Evolutionary conservation across 2,888 invertebrate species (phyloP).

Genomic region (Molanna angustata): DNA sequence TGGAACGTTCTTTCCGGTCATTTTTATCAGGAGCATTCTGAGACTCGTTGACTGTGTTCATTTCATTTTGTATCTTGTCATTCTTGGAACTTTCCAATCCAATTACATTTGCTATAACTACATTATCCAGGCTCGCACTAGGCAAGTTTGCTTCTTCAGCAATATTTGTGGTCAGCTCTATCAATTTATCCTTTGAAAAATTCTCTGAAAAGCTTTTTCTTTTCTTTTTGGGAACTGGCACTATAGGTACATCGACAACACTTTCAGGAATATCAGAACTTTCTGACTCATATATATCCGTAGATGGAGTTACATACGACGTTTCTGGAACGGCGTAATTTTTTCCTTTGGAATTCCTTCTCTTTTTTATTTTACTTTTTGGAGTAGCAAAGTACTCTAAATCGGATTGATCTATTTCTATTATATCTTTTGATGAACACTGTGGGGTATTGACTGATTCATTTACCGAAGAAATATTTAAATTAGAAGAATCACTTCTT

Average conservation of each 20-base stretch:
- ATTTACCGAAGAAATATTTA: background rate
- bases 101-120: slow-evolving; percentile 33
- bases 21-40: background rate
- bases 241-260: slow-evolving; percentile 36
- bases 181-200: background rate
- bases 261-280: slow-evolving; percentile 49
- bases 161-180: slow-evolving; percentile 8
- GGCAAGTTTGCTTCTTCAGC: background rate
- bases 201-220: slow-evolving; percentile 13
- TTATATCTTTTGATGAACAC: too few species aligned
- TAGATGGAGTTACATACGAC: slow-evolving; percentile 45
- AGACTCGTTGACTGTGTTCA: background rate
- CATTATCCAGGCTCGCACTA: slow-evolving; percentile 14
- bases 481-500: background rate
- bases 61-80: slow-evolving; percentile 29
- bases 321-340: slow-evolving; percentile 44
- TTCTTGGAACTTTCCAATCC: slow-evolving; percentile 36
- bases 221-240: slow-evolving; percentile 9
- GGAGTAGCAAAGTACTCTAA: slow-evolving; percentile 50
- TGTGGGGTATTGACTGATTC: background rate
- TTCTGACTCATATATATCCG: slow-evolving; percentile 60
- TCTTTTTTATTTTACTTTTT: slow-evolving; percentile 48
- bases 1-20: background rate
- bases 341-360: slow-evolving; percentile 38
- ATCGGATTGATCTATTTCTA: slow-evolving; percentile 24